Evolutionary conservation across 2,888 invertebrate species (phyloP), one percentile per base, ranked within the genome.

Genomic region (Noctua janthe): DNA sequence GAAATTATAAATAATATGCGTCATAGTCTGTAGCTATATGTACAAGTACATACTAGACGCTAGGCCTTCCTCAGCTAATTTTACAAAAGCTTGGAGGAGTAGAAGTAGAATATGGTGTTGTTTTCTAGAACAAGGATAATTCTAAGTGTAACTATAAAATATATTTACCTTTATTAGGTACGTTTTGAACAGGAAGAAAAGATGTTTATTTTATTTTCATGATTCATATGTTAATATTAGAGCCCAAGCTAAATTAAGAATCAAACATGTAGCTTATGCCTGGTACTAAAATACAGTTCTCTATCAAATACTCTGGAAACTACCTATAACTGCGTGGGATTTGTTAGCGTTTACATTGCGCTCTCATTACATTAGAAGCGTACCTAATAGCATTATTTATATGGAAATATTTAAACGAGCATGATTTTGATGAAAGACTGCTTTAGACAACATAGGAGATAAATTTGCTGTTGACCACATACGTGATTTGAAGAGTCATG

Each of bases 221-320:
- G 85, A 85, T 23, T 74, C 82, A 81, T 74, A 73, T 79, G 29
- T 64, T 49, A 56, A 35, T 76, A 73, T 35, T 71, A 15, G 10
- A 23, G 59, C 13, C 20, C 35, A 20, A 62, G 51, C 47, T 56
- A 76, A 81, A 76, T 82, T 67, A 56, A 71, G 56, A 75, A 82
- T 66, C 49, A 67, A 76, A 64, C 67, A 67, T n/a, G 62, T 11
- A 62, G n/a, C 20, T 71, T 51, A 64, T 71, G n/a, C n/a, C 15
- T 35, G 35, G 10, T 56, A 56, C 39, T 56, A 70, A 69, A 67
- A 71, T 84, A 43, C 51, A 35, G 49, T 51, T 35, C 56, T 84
- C 7, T 17, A 39, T 70, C 29, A 29, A 67, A 66, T 35, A 79
- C 10, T 17, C 17, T 59, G 2, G 8, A 51, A 66, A 43, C 35